Evolutionary conservation across 2,113 vertebrate genomes (phyloP).

Genomic region (Corvus hawaiiensis): DNA sequence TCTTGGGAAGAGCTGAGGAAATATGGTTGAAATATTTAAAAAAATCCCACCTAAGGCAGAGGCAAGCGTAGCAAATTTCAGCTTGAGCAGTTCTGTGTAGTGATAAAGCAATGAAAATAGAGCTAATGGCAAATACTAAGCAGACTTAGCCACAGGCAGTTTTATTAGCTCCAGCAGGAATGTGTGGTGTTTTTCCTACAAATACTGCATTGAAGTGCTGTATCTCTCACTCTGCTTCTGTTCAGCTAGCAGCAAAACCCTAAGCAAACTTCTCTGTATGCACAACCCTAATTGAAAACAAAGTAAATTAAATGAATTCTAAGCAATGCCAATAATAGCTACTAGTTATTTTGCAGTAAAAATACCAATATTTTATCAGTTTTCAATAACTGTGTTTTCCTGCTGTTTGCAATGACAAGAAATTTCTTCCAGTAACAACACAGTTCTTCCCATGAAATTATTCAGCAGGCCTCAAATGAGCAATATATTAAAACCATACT

Average conservation of each 20-base stretch:
- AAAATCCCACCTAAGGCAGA: background rate
- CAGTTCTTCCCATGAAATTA: background rate
- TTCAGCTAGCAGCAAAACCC: conserved; percentile 17
- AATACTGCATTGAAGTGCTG: background rate
- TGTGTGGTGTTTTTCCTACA: background rate
- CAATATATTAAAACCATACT: background rate
- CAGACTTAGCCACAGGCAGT: conserved; percentile 1
- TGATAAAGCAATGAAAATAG: background rate
- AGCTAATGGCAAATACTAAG: conserved; percentile 25
- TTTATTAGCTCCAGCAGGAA: conserved; percentile 4
- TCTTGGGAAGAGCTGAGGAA: background rate
- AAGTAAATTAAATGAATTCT: conserved; percentile 8
- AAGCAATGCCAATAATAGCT: conserved; percentile 17
- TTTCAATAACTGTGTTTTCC: conserved; percentile 40
- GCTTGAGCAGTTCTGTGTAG: conserved; percentile 1
- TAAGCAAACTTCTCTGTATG: conserved; percentile 7
- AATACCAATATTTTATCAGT: conserved; percentile 2
- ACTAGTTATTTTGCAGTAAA: conserved; percentile 19
- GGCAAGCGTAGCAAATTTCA: background rate
- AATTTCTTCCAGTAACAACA: conserved; percentile 8
- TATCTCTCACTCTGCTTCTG: background rate
- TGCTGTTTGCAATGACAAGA: background rate
- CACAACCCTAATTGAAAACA: conserved; percentile 24
- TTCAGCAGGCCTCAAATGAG: conserved; percentile 1
- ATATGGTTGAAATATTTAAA: background rate